A percentile compares a stretch with the other conserved stretches of the same genome.
Evolutionary conservation across 2,888 invertebrate species (phyloP).

Genomic region (Phaonia tiefii): DNA sequence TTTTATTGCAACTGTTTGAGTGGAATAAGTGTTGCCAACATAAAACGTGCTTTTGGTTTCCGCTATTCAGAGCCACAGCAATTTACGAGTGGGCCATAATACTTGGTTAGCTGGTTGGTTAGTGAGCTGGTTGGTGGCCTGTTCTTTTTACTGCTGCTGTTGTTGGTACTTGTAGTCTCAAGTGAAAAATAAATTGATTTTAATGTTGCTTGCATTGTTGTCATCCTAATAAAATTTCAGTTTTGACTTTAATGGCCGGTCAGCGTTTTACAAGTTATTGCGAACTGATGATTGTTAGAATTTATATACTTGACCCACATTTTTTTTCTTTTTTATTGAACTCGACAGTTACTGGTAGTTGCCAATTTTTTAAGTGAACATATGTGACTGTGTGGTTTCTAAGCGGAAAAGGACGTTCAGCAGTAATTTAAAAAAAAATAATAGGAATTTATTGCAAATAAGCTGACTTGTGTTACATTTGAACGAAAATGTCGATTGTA

Average conservation of each 20-base stretch:
- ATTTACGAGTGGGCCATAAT: not conserved
- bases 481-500: too few species aligned
- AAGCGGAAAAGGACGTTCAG: too few species aligned
- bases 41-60: conserved; percentile 60
- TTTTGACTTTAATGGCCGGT: conserved; percentile 27
- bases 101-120: not conserved
- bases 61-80: not conserved
- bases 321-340: too few species aligned
- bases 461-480: too few species aligned
- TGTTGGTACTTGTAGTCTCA: not conserved
- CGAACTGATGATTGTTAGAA: too few species aligned
- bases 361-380: too few species aligned
- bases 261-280: conserved; percentile 22
- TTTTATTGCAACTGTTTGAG: conserved; percentile 76
- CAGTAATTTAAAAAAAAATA: too few species aligned
- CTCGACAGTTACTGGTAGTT: too few species aligned
- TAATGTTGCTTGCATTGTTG: not conserved
- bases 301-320: conserved; percentile 51
- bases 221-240: not conserved
- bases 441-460: too few species aligned
- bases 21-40: conserved; percentile 71
- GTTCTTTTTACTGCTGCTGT: not conserved
- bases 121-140: not conserved
- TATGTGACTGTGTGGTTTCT: too few species aligned
- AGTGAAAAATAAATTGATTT: conserved; percentile 30